Base-by-base conservation (phyloP, 1,140 invertebrate genomes). In the Cepaea nemoralis region DNA sequence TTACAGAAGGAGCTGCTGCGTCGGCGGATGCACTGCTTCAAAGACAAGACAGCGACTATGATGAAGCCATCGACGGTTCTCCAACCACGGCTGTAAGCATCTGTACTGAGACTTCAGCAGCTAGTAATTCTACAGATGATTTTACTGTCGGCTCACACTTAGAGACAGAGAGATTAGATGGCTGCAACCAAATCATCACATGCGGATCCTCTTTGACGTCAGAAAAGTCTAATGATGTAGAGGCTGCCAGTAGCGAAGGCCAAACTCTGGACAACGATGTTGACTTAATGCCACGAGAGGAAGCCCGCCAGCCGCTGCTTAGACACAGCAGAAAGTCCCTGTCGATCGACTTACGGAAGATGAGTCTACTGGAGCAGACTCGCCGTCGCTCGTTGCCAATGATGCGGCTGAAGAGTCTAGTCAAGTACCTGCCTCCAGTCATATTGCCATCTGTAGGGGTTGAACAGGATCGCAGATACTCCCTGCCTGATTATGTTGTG, bases 381-480 rank as follows among this genome's bases (percentile, higher is more conserved):
- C 27, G 76, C 0, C 27, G 76, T 33, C 27, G 76, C 6, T 77
- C 76, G 24, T 55, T 77, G 27, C 76, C 76, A 5, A 40, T 67
- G 59, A 6, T 42, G 2, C 3, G 6, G 33, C 50, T 76, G n/a
- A 77, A 77, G 35, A 67, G 40, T 33, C 55, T 77, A 5, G 59
- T 24, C 2, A 42, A 39, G 8, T 19, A 45, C 12, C n/a, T 24
- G 31, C 67, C 37, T 19, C n/a, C 27, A 39, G 12, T 80, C 1
- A 45, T 33, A 19, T 66, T 66, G 12, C 67, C 48, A 31, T 80
- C 40, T 6, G 27, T 70, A 31, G 77, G 69, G 6, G 24, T 24
- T 19, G 59, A 66, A 27, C 27, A 8, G 27, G 0, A 31, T 16
- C 37, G 39, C 3, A 63, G 76, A 63, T 42, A n/a, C 24, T 77